Conservation (phyloP, 92 coral and sea anemone species). For the Phenganax subtilis region DNA sequence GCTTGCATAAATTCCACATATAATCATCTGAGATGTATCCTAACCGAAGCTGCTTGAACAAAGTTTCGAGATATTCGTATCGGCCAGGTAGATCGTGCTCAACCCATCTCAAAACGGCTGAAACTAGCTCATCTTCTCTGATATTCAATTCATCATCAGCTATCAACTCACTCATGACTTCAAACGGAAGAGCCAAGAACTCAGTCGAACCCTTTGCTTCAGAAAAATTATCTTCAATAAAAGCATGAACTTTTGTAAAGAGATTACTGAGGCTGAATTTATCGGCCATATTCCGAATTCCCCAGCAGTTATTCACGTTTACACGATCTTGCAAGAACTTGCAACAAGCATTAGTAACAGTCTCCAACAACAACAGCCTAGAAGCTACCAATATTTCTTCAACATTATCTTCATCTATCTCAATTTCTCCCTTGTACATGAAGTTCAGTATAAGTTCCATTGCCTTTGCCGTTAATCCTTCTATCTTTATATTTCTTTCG, state of each 20-base stretch:
- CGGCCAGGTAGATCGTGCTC: slow-evolving; percentile 57
- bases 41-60: slow-evolving; percentile 70
- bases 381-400: slow-evolving; percentile 90
- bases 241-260: slow-evolving; percentile 61
- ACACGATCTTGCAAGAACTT: slow-evolving; percentile 83
- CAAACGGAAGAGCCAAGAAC: slow-evolving; percentile 67
- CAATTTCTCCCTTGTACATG: slow-evolving; percentile 75
- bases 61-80: slow-evolving; percentile 48
- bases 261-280: slow-evolving; percentile 67
- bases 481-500: slow-evolving; percentile 52
- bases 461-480: slow-evolving; percentile 72
- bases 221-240: slow-evolving; percentile 76
- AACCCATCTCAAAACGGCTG: slow-evolving; percentile 77
- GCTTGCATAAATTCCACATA: slow-evolving; percentile 57
- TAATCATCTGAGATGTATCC: slow-evolving; percentile 67
- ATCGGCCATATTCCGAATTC: slow-evolving; percentile 82
- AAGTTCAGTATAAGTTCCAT: slow-evolving; percentile 70
- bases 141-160: slow-evolving; percentile 74
- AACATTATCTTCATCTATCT: slow-evolving; percentile 85
- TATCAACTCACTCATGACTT: slow-evolving; percentile 60
- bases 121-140: slow-evolving; percentile 73
- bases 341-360: slow-evolving; percentile 77
- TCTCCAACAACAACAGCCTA: slow-evolving; percentile 68
- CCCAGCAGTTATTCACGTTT: slow-evolving; percentile 84
- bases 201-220: slow-evolving; percentile 73